Evolutionary conservation across 2,888 invertebrate species (phyloP).

Genomic region (Archips xylosteana): DNA sequence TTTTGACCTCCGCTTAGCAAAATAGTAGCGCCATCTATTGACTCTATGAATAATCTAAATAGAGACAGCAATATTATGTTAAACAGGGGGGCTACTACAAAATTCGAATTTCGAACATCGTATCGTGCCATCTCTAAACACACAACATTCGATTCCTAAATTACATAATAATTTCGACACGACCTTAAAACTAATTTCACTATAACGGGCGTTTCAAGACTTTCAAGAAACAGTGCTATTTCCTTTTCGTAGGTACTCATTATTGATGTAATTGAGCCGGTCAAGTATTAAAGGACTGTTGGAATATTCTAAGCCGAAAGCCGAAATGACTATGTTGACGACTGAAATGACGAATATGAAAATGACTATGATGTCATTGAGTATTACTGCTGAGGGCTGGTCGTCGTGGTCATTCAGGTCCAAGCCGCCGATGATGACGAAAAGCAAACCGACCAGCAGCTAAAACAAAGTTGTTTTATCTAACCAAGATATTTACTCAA

Average conservation of each 20-base stretch:
- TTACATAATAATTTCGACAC: not conserved
- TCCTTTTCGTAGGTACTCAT: slow-evolving; percentile 67
- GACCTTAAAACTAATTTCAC: slow-evolving; percentile 10
- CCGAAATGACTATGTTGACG: slow-evolving; percentile 92
- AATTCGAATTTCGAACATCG: no score
- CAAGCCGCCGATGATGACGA: slow-evolving; percentile 93
- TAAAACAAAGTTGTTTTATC: slow-evolving; percentile 78
- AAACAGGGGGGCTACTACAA: no score
- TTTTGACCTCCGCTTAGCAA: no score
- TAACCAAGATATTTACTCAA: not conserved
- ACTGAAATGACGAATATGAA: slow-evolving; percentile 93
- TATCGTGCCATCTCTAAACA: no score
- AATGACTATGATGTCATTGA: slow-evolving; percentile 93
- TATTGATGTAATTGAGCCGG: slow-evolving; percentile 71
- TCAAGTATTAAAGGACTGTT: slow-evolving; percentile 87
- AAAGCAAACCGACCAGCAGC: slow-evolving; percentile 93
- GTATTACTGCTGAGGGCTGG: slow-evolving; percentile 90
- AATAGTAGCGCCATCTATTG: no score
- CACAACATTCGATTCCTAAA: not conserved
- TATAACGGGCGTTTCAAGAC: not conserved
- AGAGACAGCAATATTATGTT: no score
- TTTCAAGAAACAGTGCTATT: slow-evolving; percentile 57
- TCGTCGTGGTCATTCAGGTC: slow-evolving; percentile 92
- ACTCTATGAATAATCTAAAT: no score
- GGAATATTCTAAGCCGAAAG: slow-evolving; percentile 93